Conservation (phyloP, 1,140 invertebrate genomes). For the Amphibalanus amphitrite region DNA sequence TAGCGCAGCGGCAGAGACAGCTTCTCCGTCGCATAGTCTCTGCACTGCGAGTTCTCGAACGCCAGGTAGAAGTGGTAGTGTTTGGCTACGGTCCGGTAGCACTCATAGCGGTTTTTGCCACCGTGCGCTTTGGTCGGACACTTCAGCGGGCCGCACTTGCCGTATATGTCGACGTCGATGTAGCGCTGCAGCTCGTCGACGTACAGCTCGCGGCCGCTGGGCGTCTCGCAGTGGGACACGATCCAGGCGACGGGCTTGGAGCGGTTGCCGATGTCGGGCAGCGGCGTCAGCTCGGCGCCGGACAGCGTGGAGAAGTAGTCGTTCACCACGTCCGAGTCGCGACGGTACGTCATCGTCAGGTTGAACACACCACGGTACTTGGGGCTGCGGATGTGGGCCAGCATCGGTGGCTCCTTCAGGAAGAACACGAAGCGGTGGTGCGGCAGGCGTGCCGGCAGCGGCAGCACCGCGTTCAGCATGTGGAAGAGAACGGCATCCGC, state of each 20-base stretch:
- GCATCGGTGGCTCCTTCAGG: background rate
- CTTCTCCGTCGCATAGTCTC: slow-evolving; percentile 32
- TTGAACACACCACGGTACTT: slow-evolving; percentile 22
- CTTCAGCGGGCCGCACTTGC: slow-evolving; percentile 26
- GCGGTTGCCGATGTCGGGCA: slow-evolving; percentile 29
- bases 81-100: slow-evolving; percentile 15
- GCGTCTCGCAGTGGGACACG: slow-evolving; percentile 33
- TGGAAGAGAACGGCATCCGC: background rate
- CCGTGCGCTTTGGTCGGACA: slow-evolving; percentile 13
- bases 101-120: slow-evolving; percentile 15
- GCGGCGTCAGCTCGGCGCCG: slow-evolving; percentile 24
- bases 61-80: slow-evolving; percentile 27
- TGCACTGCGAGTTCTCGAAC: slow-evolving; percentile 31
- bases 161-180: slow-evolving; percentile 36
- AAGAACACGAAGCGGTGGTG: background rate
- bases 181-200: slow-evolving; percentile 28
- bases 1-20: slow-evolving; percentile 19
- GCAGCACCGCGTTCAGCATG: background rate
- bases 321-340: slow-evolving; percentile 21
- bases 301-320: slow-evolving; percentile 13
- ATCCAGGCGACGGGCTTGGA: slow-evolving; percentile 29
- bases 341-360: slow-evolving; percentile 27
- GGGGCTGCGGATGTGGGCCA: background rate
- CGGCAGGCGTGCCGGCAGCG: background rate
- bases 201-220: slow-evolving; percentile 28